Evolutionary conservation across 1,140 invertebrate genomes (phyloP).

Genomic region (Aphaenogaster ashmeadi): DNA sequence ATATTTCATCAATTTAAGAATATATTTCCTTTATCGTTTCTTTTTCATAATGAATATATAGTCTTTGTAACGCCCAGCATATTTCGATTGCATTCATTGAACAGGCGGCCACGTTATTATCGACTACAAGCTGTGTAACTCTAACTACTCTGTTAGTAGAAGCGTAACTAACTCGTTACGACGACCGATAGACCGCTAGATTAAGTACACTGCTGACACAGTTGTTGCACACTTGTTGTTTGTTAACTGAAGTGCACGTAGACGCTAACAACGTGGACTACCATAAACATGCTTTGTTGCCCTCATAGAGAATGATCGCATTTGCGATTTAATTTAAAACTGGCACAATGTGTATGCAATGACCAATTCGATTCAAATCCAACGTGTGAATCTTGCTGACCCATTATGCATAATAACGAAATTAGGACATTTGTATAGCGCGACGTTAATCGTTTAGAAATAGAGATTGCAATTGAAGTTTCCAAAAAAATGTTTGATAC

Average conservation of each 20-base stretch:
- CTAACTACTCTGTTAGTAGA: conserved; percentile 50
- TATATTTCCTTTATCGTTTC: not conserved
- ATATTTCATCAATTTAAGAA: not conserved
- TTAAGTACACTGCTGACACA: conserved; percentile 60
- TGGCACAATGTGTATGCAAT: conserved; percentile 21
- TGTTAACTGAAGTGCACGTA: conserved; percentile 67
- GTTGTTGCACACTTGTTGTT: conserved; percentile 70
- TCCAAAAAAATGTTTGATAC: not conserved
- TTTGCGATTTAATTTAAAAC: conserved; percentile 53
- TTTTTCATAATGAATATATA: not conserved
- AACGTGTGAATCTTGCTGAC: conserved; percentile 15
- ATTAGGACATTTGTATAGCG: not conserved
- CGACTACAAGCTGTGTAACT: conserved; percentile 38
- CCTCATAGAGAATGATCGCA: conserved; percentile 27
- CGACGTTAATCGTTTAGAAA: not conserved
- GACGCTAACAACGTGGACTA: conserved; percentile 50
- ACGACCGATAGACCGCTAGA: conserved; percentile 68
- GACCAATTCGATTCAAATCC: conserved; percentile 7
- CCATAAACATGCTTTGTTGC: conserved; percentile 54
- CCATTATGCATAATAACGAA: not conserved
- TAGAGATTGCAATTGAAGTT: not conserved
- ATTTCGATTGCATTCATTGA: conserved; percentile 26
- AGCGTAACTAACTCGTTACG: conserved; percentile 67
- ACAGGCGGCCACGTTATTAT: conserved; percentile 34
- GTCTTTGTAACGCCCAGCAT: not conserved